These are phyloP conservation scores for Xiphophorus couchianus DNA, from an alignment of 2,113 vertebrate genomes.

Conservation along the genomic window DNA sequence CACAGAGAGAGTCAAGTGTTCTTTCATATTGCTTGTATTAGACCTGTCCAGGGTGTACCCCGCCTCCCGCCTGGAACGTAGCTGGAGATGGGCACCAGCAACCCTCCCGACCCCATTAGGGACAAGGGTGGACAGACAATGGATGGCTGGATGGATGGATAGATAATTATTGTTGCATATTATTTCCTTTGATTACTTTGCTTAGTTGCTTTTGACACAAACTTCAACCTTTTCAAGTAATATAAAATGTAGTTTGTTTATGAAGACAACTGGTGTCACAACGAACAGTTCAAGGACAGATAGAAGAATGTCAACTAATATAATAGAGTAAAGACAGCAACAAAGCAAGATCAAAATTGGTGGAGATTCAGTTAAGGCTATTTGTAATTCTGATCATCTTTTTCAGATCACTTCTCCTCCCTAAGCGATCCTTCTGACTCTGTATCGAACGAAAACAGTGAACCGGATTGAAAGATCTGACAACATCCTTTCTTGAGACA, in stretches of 20 bases:
- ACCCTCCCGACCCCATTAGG: too few species aligned
- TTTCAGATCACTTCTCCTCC: conserved; percentile 79
- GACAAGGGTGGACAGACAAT: too few species aligned
- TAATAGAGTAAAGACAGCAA: background rate
- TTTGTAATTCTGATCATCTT: background rate
- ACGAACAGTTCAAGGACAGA: too few species aligned
- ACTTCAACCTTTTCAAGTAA: background rate
- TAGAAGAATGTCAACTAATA: too few species aligned
- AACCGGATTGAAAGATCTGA: conserved; percentile 34
- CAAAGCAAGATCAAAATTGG: background rate
- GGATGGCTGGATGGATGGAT: too few species aligned
- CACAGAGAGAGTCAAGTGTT: too few species aligned
- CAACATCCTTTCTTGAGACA: background rate
- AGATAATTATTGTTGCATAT: background rate
- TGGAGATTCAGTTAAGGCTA: background rate
- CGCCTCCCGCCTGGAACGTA: too few species aligned
- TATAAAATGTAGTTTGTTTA: background rate
- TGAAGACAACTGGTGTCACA: too few species aligned
- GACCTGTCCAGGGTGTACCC: too few species aligned
- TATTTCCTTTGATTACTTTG: background rate
- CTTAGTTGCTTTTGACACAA: background rate
- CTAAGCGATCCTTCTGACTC: conserved; percentile 55
- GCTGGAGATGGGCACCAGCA: too few species aligned
- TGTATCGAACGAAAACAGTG: conserved; percentile 40
- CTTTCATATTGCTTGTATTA: too few species aligned